phyloP scores from a whole-genome alignment of 2,113 vertebrate genomes.

The Cyanoderma ruficeps region DNA sequence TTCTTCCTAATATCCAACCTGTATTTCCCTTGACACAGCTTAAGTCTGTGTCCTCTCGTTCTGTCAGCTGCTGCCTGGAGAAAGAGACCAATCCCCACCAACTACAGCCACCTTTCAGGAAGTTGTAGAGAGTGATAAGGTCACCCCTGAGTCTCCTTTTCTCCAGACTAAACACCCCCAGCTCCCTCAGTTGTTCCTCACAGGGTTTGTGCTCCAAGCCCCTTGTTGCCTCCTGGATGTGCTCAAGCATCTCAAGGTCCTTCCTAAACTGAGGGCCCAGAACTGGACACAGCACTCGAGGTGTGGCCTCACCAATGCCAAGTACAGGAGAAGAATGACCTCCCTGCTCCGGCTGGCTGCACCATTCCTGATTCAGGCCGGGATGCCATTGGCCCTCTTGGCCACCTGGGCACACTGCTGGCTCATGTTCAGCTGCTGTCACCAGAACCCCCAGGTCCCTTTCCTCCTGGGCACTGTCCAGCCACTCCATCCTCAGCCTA shows the following conservation, averaged over 20 bases:
- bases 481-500: rapidly evolving
- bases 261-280: neutral
- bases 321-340: neutral
- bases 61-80: neutral
- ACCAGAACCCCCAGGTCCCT: neutral
- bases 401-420: neutral
- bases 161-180: neutral
- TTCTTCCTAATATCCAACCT: neutral
- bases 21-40: rapidly evolving
- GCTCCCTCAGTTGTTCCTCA: neutral
- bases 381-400: neutral
- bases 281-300: neutral
- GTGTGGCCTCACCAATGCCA: rapidly evolving
- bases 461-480: neutral
- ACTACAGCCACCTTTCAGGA: rapidly evolving
- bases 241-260: rapidly evolving
- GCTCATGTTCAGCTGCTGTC: neutral
- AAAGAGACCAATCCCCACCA: neutral
- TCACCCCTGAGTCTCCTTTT: neutral
- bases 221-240: rapidly evolving
- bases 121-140: neutral
- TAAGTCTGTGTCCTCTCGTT: rapidly evolving
- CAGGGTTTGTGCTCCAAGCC: neutral
- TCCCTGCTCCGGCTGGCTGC: neutral
- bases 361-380: neutral